phyloP scores from a whole-genome alignment of 2,888 invertebrate species.

The Tipula unca region DNA sequence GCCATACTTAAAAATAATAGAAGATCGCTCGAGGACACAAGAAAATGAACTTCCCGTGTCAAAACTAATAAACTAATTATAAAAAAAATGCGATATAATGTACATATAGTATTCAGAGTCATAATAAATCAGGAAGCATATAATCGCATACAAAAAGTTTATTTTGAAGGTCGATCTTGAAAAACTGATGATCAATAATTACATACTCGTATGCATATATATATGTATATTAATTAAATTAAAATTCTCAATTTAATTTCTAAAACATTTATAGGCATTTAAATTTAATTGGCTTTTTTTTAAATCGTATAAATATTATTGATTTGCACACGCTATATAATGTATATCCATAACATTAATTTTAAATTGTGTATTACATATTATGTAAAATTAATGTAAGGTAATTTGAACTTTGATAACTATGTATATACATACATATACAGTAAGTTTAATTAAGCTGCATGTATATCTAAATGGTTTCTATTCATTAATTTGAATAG shows the following conservation, averaged over 20 bases:
- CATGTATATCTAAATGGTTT: too few species aligned
- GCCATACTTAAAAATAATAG: too few species aligned
- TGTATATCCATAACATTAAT: background rate
- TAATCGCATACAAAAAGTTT: background rate
- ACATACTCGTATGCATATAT: too few species aligned
- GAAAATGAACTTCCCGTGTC: background rate
- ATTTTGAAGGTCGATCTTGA: slow-evolving; percentile 4
- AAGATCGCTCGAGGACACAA: background rate
- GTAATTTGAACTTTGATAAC: background rate
- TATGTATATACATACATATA: background rate
- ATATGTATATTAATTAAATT: background rate
- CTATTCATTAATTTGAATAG: background rate
- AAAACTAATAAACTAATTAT: background rate
- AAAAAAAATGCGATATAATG: background rate
- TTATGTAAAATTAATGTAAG: background rate
- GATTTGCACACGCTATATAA: background rate
- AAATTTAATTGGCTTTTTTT: background rate
- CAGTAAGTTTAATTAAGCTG: background rate
- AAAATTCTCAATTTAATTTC: background rate
- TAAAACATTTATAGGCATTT: background rate
- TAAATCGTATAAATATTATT: background rate
- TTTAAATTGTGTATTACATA: background rate
- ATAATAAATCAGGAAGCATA: background rate
- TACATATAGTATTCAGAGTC: background rate
- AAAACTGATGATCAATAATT: background rate